These are phyloP conservation scores for Corydoras maculifer DNA, from an alignment of 2,113 vertebrate species.

Conservation along the genomic window DNA sequence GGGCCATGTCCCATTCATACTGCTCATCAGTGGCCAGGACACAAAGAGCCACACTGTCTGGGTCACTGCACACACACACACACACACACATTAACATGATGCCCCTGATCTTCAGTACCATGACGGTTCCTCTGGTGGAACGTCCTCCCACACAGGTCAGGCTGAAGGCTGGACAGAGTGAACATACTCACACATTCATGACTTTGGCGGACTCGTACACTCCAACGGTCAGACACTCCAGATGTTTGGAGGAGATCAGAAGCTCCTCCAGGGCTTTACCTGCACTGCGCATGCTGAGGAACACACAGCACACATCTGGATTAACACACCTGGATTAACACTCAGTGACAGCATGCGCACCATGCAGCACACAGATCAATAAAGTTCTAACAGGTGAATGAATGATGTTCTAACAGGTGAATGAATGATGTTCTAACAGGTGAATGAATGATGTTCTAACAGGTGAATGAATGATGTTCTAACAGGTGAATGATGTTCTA, in stretches of 20 bases:
- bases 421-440: too few relatives aligned
- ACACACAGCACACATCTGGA: neutral
- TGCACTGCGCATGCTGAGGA: constrained; percentile 76
- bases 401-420: neutral
- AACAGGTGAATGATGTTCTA: too few relatives aligned
- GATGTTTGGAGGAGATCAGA: constrained; percentile 82
- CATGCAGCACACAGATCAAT: neutral
- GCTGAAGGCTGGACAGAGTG: neutral
- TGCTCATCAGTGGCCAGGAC: constrained; percentile 87
- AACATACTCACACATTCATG: constrained; percentile 91
- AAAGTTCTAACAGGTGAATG: neutral
- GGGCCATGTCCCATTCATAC: constrained; percentile 88
- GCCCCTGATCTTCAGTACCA: too few relatives aligned
- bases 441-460: too few relatives aligned
- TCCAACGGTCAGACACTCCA: constrained; percentile 88
- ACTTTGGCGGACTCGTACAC: constrained; percentile 97
- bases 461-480: too few relatives aligned
- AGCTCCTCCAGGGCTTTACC: constrained; percentile 86
- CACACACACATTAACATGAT: neutral
- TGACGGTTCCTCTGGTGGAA: neutral
- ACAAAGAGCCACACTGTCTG: constrained; percentile 91
- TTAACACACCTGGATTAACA: neutral
- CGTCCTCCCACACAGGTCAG: neutral
- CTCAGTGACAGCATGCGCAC: neutral
- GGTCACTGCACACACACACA: constrained; percentile 69